Percentiles rank a stretch among this genome's conserved stretches.
These are phyloP conservation scores for Centruroides vittatus DNA, from an alignment of 1,140 invertebrate species.

Conservation along the genomic window DNA sequence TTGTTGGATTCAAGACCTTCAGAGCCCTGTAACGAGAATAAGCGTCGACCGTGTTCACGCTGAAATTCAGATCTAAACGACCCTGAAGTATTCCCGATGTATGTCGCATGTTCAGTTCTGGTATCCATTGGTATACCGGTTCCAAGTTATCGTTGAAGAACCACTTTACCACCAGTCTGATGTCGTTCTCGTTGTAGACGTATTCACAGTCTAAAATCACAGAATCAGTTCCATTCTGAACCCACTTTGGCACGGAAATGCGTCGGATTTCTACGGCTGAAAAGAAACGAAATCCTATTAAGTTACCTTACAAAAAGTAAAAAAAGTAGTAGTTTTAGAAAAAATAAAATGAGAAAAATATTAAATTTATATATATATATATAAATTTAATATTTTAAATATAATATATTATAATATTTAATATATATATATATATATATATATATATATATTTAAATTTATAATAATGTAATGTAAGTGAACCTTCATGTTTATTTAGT, in stretches of 20 bases:
- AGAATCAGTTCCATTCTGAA: conserved; percentile 46
- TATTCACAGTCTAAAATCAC: conserved; percentile 64
- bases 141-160: conserved; percentile 49
- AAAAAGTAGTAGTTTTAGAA: too few species aligned
- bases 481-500: too few species aligned
- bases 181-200: conserved; percentile 36
- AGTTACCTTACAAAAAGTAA: too few species aligned
- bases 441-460: too few species aligned
- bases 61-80: conserved; percentile 50
- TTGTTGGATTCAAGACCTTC: conserved; percentile 51
- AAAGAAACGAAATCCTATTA: too few species aligned
- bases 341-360: too few species aligned
- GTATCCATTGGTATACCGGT: conserved; percentile 65
- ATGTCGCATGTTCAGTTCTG: conserved; percentile 39
- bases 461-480: too few species aligned
- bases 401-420: too few species aligned
- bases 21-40: conserved; percentile 56
- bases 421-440: too few species aligned
- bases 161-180: conserved; percentile 58
- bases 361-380: too few species aligned
- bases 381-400: too few species aligned
- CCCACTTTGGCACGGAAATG: conserved; percentile 46
- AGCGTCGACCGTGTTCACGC: conserved; percentile 36
- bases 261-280: conserved; percentile 42
- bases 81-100: conserved; percentile 44